Conservation (phyloP, 2,888 invertebrate species). For the Pteria penguin region DNA sequence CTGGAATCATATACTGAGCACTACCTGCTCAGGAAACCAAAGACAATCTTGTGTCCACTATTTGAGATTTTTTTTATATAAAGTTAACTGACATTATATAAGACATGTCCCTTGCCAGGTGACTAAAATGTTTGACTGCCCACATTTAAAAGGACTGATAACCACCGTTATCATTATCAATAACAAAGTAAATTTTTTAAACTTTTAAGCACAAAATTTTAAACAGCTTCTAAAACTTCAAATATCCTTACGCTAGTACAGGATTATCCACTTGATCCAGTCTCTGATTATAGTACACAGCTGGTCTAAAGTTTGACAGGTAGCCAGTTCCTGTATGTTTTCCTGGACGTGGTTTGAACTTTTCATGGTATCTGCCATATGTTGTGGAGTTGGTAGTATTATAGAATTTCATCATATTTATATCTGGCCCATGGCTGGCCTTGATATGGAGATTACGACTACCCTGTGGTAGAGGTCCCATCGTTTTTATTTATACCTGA, state of each 20-base stretch:
- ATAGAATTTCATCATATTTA: slow-evolving; percentile 79
- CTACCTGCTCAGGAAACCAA: too few species aligned
- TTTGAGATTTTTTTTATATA: too few species aligned
- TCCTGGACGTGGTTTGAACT: slow-evolving; percentile 76
- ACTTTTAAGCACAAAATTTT: too few species aligned
- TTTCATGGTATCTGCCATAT: slow-evolving; percentile 76
- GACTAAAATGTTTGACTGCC: too few species aligned
- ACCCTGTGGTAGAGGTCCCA: slow-evolving; percentile 75
- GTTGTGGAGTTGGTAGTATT: slow-evolving; percentile 77
- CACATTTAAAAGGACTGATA: too few species aligned
- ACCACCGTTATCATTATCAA: too few species aligned
- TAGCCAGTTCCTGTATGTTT: slow-evolving; percentile 79
- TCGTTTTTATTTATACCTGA: slow-evolving; percentile 37
- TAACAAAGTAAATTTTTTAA: too few species aligned
- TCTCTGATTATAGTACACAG: slow-evolving; percentile 76
- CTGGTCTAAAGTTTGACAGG: slow-evolving; percentile 78
- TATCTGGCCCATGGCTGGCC: slow-evolving; percentile 78
- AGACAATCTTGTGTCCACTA: too few species aligned
- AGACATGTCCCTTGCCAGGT: too few species aligned
- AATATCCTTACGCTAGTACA: slow-evolving; percentile 77
- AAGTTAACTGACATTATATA: too few species aligned
- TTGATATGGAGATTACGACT: slow-evolving; percentile 74
- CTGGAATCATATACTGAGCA: too few species aligned
- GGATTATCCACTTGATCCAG: slow-evolving; percentile 79
- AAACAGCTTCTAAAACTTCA: too few species aligned